Evolutionary conservation across 2,797 vertebrate genomes (phyloP).

Genomic region (Gallinago stenura): DNA sequence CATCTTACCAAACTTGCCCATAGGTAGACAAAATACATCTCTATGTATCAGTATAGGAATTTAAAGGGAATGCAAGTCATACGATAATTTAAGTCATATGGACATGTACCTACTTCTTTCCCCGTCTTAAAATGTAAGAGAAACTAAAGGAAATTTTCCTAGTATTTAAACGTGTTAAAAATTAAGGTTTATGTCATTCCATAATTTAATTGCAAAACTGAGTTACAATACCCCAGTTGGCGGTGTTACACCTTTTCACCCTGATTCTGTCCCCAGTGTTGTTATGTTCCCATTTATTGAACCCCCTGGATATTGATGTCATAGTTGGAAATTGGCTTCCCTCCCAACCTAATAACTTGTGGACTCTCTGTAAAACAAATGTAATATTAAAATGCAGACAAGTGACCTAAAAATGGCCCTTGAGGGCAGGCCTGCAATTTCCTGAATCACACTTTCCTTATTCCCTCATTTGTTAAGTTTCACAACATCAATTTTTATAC

Average conservation of each 20-base stretch:
- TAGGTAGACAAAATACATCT: background rate
- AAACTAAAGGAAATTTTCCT: background rate
- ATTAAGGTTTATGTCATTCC: background rate
- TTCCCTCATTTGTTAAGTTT: constrained; percentile 82
- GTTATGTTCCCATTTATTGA: constrained; percentile 74
- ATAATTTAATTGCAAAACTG: constrained; percentile 46
- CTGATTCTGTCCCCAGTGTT: constrained; percentile 34
- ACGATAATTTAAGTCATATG: background rate
- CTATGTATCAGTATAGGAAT: background rate
- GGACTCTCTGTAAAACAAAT: constrained; percentile 76
- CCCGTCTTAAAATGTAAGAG: background rate
- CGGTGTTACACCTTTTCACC: constrained; percentile 17
- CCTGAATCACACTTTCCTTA: constrained; percentile 73
- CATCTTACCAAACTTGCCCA: background rate
- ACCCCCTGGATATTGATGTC: constrained; percentile 70
- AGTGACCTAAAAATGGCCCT: constrained; percentile 79
- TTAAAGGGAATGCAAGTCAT: background rate
- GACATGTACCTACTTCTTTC: rapidly evolving
- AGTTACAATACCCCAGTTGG: constrained; percentile 1
- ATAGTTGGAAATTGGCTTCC: constrained; percentile 75
- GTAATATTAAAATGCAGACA: constrained; percentile 81
- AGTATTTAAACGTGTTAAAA: background rate
- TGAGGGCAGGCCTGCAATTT: constrained; percentile 76
- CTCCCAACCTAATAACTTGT: constrained; percentile 72
- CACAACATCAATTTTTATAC: constrained; percentile 79